Evolutionary conservation across 2,888 invertebrate species (phyloP).

Genomic region (Poecilus cupreus): DNA sequence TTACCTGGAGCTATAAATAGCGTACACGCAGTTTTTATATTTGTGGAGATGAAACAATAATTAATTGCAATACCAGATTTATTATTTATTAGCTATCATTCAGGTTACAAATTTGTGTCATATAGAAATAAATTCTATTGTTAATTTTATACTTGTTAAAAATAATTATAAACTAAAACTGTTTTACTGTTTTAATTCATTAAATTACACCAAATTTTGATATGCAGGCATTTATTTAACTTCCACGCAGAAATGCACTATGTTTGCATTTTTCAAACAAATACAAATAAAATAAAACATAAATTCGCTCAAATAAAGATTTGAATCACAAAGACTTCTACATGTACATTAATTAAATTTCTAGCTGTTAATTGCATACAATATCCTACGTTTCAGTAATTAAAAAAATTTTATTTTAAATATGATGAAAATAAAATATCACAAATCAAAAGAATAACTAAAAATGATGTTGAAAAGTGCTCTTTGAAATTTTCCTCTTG

Average conservation of each 20-base stretch:
- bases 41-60: not conserved
- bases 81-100: conserved; percentile 3
- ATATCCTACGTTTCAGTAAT: not conserved
- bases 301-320: not conserved
- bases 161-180: not conserved
- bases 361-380: not conserved
- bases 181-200: too few relatives aligned
- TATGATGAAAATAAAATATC: not conserved
- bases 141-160: not conserved
- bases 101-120: not conserved
- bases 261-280: conserved; percentile 1
- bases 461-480: not conserved
- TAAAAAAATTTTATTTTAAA: conserved; percentile 18
- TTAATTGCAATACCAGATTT: not conserved
- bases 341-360: not conserved
- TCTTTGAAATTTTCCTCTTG: not conserved
- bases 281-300: not conserved
- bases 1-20: conserved; percentile 11
- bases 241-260: not conserved
- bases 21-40: not conserved
- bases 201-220: not conserved
- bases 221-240: not conserved
- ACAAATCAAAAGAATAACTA: not conserved
- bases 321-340: not conserved
- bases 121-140: conserved; percentile 1